Conservation (phyloP, 2,888 invertebrate genomes). For the Muschampia plurimacula region DNA sequence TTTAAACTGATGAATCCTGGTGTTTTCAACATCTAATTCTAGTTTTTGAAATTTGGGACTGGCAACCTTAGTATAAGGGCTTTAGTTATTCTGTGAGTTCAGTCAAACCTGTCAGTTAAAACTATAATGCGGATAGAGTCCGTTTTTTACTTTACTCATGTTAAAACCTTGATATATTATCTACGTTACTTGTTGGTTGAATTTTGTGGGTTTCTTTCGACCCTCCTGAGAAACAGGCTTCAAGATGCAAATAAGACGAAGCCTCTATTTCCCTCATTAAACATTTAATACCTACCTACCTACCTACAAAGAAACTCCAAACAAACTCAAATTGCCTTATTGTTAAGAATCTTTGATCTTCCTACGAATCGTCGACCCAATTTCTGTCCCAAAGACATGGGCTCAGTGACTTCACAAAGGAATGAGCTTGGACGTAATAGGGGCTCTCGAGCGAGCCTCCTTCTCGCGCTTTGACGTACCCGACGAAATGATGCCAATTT, state of each 20-base stretch:
- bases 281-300: not conserved
- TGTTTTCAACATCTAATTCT: no score
- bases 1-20: no score
- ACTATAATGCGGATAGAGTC: no score
- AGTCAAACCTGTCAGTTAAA: no score
- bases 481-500: no score
- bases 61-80: no score
- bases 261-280: not conserved
- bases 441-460: slow-evolving; percentile 68
- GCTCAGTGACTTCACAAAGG: slow-evolving; percentile 67
- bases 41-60: no score
- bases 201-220: not conserved
- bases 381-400: slow-evolving; percentile 80
- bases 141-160: no score
- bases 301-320: slow-evolving; percentile 13
- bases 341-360: slow-evolving; percentile 65
- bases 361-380: slow-evolving; percentile 70
- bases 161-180: no score
- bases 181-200: no score
- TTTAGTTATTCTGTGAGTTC: no score
- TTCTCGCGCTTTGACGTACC: slow-evolving; percentile 58
- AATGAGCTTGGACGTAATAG: slow-evolving; percentile 77
- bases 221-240: not conserved
- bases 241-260: not conserved
- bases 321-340: slow-evolving; percentile 33